Evolutionary conservation across 1,140 invertebrate genomes (phyloP), one percentile per base, ranked within the genome.

Genomic region (Drosophila kohkoa): DNA sequence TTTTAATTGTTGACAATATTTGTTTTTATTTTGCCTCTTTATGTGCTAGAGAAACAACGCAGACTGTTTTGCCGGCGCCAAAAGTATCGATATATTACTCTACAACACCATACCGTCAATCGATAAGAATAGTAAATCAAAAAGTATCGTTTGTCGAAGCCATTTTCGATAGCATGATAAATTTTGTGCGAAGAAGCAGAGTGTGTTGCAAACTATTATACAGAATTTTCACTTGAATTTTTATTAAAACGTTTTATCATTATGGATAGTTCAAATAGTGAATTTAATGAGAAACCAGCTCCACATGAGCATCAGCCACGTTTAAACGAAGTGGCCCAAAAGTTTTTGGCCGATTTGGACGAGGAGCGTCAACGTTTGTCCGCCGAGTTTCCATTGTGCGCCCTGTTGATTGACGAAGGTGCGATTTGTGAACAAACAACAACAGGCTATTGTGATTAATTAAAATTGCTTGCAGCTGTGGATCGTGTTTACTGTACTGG

Each of bases 401-500:
- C 83, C 0, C 20, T 91, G 38, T 52, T 91, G 10, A 86, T 91
- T 51, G 89, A 91, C 20, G 89, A 91, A 58, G 88, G 88, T 91
- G 80, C 20, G 64, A 38, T 1, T 13, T 7, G 58, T 30, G 1
- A 30, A 38, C 30, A 45, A 45, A 25, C 20, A 25, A 25, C 3
- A 11, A 5, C 20, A 35, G 5, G 3, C 7, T 32, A 25, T 48
- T 7, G 38, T 54, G 10, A 20, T n/a, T 6, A 0, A 54, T 46
- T 1, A 13, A 13, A 10, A 10, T 16, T 30, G 7, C 10, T 25
- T 52, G 2, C 28, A 90, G 86, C 86, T 60, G 87, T 90, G 35
- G 86, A 90, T 64, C 81, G 86, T 13, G 87, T 90, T 3, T 90
- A 90, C 48, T 79, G 87, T 30, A 92, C 91, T 38, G 91, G 91